Base-by-base conservation (phyloP, 2,113 vertebrate species). In the Takifugu flavidus region DNA sequence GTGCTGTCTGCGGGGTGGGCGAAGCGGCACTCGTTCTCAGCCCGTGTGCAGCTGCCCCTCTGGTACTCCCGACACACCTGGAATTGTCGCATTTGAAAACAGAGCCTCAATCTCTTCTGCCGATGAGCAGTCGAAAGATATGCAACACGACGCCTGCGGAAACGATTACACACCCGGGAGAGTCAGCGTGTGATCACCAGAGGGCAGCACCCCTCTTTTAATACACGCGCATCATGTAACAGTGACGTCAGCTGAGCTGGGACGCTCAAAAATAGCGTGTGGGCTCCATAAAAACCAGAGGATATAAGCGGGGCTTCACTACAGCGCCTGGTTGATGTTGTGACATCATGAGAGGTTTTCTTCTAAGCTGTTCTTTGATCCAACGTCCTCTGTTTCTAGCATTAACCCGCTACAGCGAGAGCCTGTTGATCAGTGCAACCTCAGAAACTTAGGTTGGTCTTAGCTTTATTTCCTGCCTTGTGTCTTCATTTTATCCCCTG, bases 41-140 rank as follows among this genome's bases (percentile, higher is more conserved):
- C 96, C 67, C 96, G 81, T 83, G 98, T 96, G 82, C 96, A 99
- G 76, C 97, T 99, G 53, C 96, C 96, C 13, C 96, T 94, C 87
- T 99, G 96, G 84, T 98, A 99, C 83, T 99, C 96, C 73, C 96
- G 91, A 86, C 96, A 99, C 0, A 99, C 96, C 96, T 99, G 61
- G 14, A 54, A 3, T 10, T 11, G 34, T 39, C 34, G 11, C 34
- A 39, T 39, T 39, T 11, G 14, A 13, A 46, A 46, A n/a, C 45
- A 46, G 6, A 46, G 15, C 7, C 45, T n/a, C 14, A 39, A n/a
- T 46, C 14, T 15, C 13, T 15, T 13, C 4, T 46, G 13, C 15
- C 5, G 45, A 4, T 4, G 13, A 13, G 45, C 44, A n/a, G 4
- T 13, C 2, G 44, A 6, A n/a, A 46, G 13, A 5, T 46, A n/a